phyloP scores from a whole-genome alignment of 2,888 invertebrate species.

The Tubulanus polymorphus region DNA sequence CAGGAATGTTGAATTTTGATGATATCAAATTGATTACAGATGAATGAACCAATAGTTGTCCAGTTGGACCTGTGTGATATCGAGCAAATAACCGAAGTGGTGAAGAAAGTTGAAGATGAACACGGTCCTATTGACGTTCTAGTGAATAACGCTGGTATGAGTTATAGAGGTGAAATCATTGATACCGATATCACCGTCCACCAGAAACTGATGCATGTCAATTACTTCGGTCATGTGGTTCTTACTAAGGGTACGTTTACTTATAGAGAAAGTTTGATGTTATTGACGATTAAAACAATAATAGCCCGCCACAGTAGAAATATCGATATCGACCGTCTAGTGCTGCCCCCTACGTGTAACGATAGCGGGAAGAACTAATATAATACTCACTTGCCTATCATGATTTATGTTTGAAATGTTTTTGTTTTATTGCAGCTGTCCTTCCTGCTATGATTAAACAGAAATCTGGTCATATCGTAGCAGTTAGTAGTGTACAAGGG shows the following conservation, averaged over 20 bases:
- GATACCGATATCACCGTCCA: conserved; percentile 78
- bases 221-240: conserved; percentile 90
- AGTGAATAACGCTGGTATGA: conserved; percentile 87
- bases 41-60: conserved; percentile 26
- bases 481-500: conserved; percentile 89
- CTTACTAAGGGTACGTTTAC: conserved; percentile 76
- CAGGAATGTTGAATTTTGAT: no score
- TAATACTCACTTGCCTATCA: no score
- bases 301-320: no score
- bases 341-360: no score
- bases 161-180: conserved; percentile 67
- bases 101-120: conserved; percentile 57
- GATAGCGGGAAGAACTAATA: no score
- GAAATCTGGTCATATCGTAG: conserved; percentile 76
- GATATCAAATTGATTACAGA: background rate
- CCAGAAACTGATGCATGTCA: conserved; percentile 82
- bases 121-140: conserved; percentile 70
- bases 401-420: background rate
- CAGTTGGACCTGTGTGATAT: conserved; percentile 72
- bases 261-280: no score
- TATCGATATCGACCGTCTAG: no score
- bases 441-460: conserved; percentile 76
- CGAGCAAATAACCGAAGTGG: conserved; percentile 62
- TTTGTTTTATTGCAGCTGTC: conserved; percentile 63
- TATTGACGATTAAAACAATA: no score